Percentiles rank a stretch among this genome's conserved stretches.
These are phyloP conservation scores for Syrphus vitripennis DNA, from an alignment of 2,888 invertebrate genomes.

Conservation along the genomic window DNA sequence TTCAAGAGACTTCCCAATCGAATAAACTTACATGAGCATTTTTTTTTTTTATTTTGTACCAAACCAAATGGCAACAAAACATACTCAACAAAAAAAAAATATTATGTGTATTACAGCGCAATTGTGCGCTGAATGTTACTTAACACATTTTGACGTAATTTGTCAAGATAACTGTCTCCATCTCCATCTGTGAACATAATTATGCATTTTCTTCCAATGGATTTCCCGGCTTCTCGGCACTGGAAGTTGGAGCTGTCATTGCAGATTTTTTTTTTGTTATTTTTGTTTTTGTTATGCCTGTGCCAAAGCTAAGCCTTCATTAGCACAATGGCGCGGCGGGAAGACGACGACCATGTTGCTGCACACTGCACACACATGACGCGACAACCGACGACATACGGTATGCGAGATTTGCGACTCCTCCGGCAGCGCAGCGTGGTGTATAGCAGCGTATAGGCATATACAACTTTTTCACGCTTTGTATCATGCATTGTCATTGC, in stretches of 20 bases:
- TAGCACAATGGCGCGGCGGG: slow-evolving; percentile 12
- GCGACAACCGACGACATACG: neutral
- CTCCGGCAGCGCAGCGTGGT: neutral
- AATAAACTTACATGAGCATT: slow-evolving; percentile 3
- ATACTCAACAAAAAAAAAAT: neutral
- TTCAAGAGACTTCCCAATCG: slow-evolving; percentile 12
- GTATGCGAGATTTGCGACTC: neutral
- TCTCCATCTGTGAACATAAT: slow-evolving; percentile 42
- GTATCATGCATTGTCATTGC: slow-evolving; percentile 13
- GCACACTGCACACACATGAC: neutral
- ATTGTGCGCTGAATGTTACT: slow-evolving; percentile 51
- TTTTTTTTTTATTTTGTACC: neutral
- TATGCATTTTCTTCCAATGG: slow-evolving; percentile 41
- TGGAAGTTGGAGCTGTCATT: neutral
- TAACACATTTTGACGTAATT: slow-evolving; percentile 53
- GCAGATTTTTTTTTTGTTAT: neutral
- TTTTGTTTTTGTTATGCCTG: neutral
- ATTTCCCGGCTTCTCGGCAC: slow-evolving; percentile 29
- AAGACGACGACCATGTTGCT: slow-evolving; percentile 13
- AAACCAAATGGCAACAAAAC: neutral
- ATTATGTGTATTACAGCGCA: neutral
- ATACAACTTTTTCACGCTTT: slow-evolving; percentile 21
- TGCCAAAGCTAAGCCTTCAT: slow-evolving; percentile 30
- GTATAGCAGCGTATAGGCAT: neutral
- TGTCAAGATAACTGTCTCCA: slow-evolving; percentile 35